phyloP scores from a whole-genome alignment of 2,888 invertebrate genomes.

The Silvanus unidentatus region DNA sequence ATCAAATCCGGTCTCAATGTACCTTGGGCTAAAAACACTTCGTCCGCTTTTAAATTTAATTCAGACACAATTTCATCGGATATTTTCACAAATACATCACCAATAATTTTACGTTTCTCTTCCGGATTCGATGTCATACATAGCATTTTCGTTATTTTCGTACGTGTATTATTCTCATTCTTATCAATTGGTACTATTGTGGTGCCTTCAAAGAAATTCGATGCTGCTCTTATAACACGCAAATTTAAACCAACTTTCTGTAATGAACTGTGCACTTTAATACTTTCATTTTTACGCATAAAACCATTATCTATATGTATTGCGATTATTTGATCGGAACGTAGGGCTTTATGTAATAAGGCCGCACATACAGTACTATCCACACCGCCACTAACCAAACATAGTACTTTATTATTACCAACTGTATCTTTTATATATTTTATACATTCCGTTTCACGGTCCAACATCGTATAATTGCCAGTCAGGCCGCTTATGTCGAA shows the following conservation, averaged over 20 bases:
- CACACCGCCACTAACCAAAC: constrained; percentile 94
- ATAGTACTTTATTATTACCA: constrained; percentile 81
- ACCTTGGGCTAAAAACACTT: constrained; percentile 89
- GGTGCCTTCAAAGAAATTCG: constrained; percentile 72
- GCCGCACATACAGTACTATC: constrained; percentile 99
- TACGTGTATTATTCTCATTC: constrained; percentile 45
- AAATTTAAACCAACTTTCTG: constrained; percentile 35
- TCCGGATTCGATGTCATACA: constrained; percentile 88
- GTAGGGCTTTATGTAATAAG: constrained; percentile 81
- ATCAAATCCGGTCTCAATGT: constrained; percentile 96
- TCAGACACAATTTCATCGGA: constrained; percentile 86
- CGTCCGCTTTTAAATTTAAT: constrained; percentile 83
- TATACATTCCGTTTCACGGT: constrained; percentile 84
- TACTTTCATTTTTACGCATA: constrained; percentile 94
- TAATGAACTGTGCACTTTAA: constrained; percentile 38
- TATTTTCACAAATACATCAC: constrained; percentile 94
- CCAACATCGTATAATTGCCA: constrained; percentile 81
- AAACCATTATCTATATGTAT: constrained; percentile 99
- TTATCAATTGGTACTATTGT: constrained; percentile 61
- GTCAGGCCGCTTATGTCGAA: constrained; percentile 84
- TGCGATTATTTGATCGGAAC: constrained; percentile 87
- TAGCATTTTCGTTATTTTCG: constrained; percentile 72
- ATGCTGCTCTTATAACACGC: constrained; percentile 67
- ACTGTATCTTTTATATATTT: constrained; percentile 86
- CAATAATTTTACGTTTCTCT: constrained; percentile 97